Percentiles rank a stretch among this genome's conserved stretches.
These are phyloP conservation scores for Lophura nycthemera DNA, from an alignment of 2,113 vertebrate genomes.

Conservation along the genomic window DNA sequence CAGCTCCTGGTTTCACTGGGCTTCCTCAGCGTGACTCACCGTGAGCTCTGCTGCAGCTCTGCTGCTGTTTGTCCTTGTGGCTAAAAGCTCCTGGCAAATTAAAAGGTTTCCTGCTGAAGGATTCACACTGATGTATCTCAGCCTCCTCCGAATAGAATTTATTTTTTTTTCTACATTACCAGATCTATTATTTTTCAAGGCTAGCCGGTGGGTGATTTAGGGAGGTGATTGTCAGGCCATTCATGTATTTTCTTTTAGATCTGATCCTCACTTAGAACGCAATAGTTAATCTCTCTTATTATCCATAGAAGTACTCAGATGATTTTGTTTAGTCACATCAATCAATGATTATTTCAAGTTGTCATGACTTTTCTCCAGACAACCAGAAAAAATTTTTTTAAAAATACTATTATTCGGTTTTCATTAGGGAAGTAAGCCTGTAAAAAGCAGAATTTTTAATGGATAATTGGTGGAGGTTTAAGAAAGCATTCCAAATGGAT, in stretches of 20 bases:
- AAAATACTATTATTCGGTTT: background rate
- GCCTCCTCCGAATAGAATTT: fast-evolving
- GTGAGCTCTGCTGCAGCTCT: background rate
- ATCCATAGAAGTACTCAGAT: background rate
- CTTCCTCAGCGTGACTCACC: background rate
- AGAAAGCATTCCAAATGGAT: constrained; percentile 68
- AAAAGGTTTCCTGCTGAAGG: constrained; percentile 24
- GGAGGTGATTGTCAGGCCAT: background rate
- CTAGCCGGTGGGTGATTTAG: background rate
- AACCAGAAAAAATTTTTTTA: background rate
- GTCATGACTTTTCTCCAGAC: constrained; percentile 19
- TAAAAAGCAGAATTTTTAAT: constrained; percentile 21
- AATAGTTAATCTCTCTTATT: background rate
- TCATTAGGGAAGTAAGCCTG: constrained; percentile 18
- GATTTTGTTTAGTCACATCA: constrained; percentile 41
- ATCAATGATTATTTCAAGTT: constrained; percentile 23
- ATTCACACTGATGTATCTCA: background rate
- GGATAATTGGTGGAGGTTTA: constrained; percentile 61
- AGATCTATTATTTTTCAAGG: background rate
- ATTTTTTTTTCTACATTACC: background rate
- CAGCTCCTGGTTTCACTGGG: fast-evolving
- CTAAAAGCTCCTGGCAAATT: constrained; percentile 3
- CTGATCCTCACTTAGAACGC: background rate
- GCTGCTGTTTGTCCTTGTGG: background rate
- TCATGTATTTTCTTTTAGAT: background rate